Evolutionary conservation across 2,113 vertebrate genomes (phyloP), one percentile per base, ranked within the genome.

Genomic region (Sula dactylatra): DNA sequence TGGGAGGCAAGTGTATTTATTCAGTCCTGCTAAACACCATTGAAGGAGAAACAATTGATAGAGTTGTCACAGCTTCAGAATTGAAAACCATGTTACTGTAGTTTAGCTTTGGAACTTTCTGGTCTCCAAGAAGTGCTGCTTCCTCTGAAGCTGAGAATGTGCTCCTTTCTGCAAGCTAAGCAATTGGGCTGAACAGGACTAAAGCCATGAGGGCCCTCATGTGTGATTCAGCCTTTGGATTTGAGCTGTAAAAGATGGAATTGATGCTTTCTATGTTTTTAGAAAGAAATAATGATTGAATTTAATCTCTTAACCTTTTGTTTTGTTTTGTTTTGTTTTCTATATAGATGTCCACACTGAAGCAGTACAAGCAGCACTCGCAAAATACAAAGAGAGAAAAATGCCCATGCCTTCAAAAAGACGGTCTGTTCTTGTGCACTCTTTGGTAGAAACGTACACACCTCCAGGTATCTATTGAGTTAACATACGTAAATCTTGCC

Each of bases 381-480:
- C 99, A 45, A 99, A 99, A 87, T 99, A 99, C 94, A 99, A 99
- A 93, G 99, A 99, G 96, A 98, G 99, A 93, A 99, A 99, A 98
- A 99, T 99, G 99, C 99, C 99, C 27, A 99, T 99, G 99, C 99
- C 99, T 85, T 99, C 99, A 0, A 99, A 99, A 94, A 98, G 99
- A 94, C 98, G 99, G 31, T 99, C 99, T 31, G 99, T 99, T 59
- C 98, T 99, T 40, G 99, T 99, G 42, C 99, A 99, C 88, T 98
- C 99, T 11, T 99, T 99, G 2, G 98, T 99, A 58, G 99, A 99
- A 83, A 98, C 99, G 15, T 99, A 98, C 94, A 99, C 99, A 4
- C 99, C 99, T 31, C 99, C 99, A 99, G 99, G 99, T 99, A 98
- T 16, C 45, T 94, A 64, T 22, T 47, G 17, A 38, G 56, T 86